Conservation (phyloP, 2,888 invertebrate genomes). For the Colletes collaris region DNA sequence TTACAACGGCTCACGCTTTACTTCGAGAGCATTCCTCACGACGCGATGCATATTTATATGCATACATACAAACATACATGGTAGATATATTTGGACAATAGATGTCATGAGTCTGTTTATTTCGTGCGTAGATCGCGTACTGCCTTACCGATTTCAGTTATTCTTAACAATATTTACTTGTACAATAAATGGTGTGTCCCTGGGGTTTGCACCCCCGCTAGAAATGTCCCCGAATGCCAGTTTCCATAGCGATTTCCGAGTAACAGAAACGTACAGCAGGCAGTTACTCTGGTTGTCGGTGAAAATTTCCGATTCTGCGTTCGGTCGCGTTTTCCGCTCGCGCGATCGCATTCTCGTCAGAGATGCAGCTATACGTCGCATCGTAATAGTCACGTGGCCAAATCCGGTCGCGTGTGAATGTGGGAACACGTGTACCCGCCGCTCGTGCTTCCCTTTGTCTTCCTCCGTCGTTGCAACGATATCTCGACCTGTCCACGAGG, state of each 20-base stretch:
- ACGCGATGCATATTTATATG: no score
- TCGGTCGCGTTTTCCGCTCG: conserved; percentile 23
- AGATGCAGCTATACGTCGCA: conserved; percentile 12
- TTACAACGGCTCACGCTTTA: no score
- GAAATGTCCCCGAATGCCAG: no score
- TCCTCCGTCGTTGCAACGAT: conserved; percentile 28
- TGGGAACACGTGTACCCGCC: conserved; percentile 19
- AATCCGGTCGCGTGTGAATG: conserved; percentile 34
- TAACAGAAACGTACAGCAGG: background rate
- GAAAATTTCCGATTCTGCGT: conserved; percentile 32
- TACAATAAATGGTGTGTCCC: no score
- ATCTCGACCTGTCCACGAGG: conserved; percentile 54
- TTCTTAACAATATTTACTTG: no score
- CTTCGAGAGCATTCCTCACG: no score
- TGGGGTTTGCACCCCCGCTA: no score
- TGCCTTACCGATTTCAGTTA: no score
- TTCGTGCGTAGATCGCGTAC: no score
- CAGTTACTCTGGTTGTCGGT: conserved; percentile 9
- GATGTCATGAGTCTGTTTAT: no score
- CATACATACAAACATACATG: no score
- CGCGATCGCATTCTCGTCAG: conserved; percentile 35
- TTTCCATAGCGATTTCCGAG: background rate
- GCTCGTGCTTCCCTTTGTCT: conserved; percentile 13
- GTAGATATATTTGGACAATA: no score
- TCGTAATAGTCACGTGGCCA: conserved; percentile 24